Evolutionary conservation across 30 jellyfish, hydroid and myxozoan genomes (phyloP), one percentile per base, ranked within the genome.

Genomic region (Chrysaora quinquecirrha): DNA sequence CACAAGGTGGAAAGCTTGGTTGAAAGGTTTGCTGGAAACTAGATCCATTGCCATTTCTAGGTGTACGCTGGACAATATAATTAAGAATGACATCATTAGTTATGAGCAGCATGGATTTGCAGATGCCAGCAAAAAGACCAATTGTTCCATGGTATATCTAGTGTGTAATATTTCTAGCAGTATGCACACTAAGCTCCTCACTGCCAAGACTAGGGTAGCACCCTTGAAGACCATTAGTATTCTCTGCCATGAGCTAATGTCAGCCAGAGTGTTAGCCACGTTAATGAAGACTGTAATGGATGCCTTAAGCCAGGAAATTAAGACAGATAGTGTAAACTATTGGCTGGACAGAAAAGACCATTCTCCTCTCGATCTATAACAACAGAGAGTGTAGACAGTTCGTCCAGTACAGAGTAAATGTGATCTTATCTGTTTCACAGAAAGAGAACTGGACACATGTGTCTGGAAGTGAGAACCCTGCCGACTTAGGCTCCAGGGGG

Each of bases 91-190:
- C 31, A 61, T 14, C n/a, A 10, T 14, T 10, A 31, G 31, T 61
- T 31, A 47, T 3, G 79, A 35, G 12, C 48, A n/a, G n/a, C n/a
- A n/a, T n/a, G n/a, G n/a, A n/a, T n/a, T n/a, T n/a, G n/a, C n/a
- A n/a, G n/a, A n/a, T n/a, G n/a, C n/a, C n/a, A n/a, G n/a, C n/a
- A n/a, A n/a, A n/a, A n/a, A n/a, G n/a, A n/a, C n/a, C n/a, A 73
- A 33, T n/a, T n/a, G n/a, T n/a, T n/a, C n/a, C n/a, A n/a, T n/a
- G n/a, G n/a, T n/a, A n/a, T n/a, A n/a, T n/a, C 2, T 73, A 11
- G 85, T 73, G n/a, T 73, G 23, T 73, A 4, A 16, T 43, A 73
- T 76, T 19, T 18, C 23, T 34, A 25, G 48, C 77, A 30, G 75
- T 63, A 63, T 23, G 7, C 30, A 22, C 30, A 14, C 71, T 28